Base-by-base conservation (phyloP, 2,797 vertebrate genomes). In the Chaenodraco wilsoni region DNA sequence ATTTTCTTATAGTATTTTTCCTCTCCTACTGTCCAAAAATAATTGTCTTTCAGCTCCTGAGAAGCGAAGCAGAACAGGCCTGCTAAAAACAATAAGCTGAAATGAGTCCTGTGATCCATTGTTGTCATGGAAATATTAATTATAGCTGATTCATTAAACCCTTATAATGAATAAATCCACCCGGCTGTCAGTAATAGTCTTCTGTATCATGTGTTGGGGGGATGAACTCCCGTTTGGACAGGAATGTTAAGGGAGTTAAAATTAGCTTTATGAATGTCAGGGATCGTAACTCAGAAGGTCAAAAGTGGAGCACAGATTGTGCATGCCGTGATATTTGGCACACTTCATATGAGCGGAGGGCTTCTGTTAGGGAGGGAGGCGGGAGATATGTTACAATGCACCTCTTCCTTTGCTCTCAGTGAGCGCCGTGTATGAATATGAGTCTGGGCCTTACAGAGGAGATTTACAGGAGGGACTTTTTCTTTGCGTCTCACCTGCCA, bases 401-500 rank as follows among this genome's bases (percentile, higher is more conserved):
- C 57, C 64, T 57, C 16, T 64, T 74, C 66, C 66, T 74, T 76
- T 61, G 48, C 56, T 68, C 64, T 43, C 27, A 81, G 79, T 65
- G 21, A 66, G 23, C 2, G 59, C 15, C 2, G 17, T 17, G 50
- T 66, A 76, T 23, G 58, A 74, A 41, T 43, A 64, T 84, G 82
- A 80, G 23, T 78, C 81, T 82, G 68, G 74, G 72, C 57, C 64
- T 48, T 52, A 14, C 10, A 59, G 61, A 72, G 51, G 65, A 64
- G 19, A 55, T 55, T 58, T 52, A 64, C 27, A 61, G 14, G 13
- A 21, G 5, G 45, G 46, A 44, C 50, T 16, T 55, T 23, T 58
- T 40, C 84, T 91, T 43, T 13, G 46, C 46, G 14, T 40, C 69
- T 75, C 95, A 99, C 98, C 98, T 99, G 94, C 98, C 98, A 84